Percentiles rank a stretch among this genome's conserved stretches.
Evolutionary conservation across 2,113 vertebrate species (phyloP).

Genomic region (Trematocara variabile): DNA sequence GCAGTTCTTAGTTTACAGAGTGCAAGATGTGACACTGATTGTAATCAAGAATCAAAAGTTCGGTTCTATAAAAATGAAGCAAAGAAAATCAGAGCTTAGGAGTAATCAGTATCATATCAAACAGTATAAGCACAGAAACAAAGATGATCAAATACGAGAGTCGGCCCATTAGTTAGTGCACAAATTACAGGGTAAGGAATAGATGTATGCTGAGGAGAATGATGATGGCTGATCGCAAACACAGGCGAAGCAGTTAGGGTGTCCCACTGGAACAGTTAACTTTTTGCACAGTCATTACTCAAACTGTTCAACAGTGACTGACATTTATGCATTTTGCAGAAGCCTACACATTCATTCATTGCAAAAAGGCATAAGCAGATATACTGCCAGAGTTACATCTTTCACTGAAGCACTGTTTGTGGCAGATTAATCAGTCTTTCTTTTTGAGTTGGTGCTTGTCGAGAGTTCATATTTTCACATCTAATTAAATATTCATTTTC

Average conservation of each 20-base stretch:
- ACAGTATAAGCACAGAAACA: neutral
- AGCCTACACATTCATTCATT: neutral
- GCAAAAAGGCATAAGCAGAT: neutral
- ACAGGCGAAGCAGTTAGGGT: constrained; percentile 1
- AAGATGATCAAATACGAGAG: constrained; percentile 11
- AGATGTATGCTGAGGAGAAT: constrained; percentile 7
- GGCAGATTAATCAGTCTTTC: neutral
- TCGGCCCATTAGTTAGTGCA: constrained; percentile 21
- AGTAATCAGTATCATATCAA: constrained; percentile 24
- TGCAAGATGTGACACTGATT: neutral
- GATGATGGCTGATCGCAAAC: constrained; percentile 32
- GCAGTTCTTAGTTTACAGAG: neutral
- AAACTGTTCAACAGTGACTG: constrained; percentile 9
- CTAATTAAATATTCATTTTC: neutral
- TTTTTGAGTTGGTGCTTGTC: neutral
- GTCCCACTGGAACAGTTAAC: constrained; percentile 20
- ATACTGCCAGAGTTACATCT: neutral
- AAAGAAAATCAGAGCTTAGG: neutral
- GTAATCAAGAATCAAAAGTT: neutral
- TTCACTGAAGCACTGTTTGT: neutral
- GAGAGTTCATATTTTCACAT: neutral
- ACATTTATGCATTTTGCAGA: neutral
- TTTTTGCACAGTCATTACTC: constrained; percentile 26
- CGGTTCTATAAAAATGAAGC: neutral
- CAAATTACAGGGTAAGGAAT: neutral